Evolutionary conservation across 35 echinoderm and acorn worm species (phyloP).

Genomic region (Amphiura filiformis): DNA sequence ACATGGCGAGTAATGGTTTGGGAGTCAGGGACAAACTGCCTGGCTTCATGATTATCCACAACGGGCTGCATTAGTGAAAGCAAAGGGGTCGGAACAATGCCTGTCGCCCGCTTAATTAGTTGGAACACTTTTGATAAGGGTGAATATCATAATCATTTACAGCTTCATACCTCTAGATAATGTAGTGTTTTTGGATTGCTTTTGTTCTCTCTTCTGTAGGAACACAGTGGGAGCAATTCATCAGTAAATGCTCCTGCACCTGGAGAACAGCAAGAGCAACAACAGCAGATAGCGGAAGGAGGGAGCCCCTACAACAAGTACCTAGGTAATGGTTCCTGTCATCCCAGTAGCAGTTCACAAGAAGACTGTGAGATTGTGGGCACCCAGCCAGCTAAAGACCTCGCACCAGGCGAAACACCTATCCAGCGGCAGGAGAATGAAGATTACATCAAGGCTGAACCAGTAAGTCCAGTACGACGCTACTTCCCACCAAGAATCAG

Average conservation of each 20-base stretch:
- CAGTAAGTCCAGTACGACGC: conserved; percentile 71
- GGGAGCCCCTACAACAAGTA: conserved; percentile 52
- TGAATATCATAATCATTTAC: no score
- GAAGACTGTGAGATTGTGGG: conserved; percentile 30
- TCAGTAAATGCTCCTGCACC: no score
- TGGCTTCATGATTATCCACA: no score
- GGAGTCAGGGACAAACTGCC: no score
- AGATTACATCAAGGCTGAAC: conserved; percentile 74
- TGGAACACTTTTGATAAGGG: no score
- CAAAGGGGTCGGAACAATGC: no score
- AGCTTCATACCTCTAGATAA: no score
- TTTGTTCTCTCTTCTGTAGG: conserved; percentile 32
- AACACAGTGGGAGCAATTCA: conserved; percentile 31
- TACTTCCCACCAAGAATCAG: conserved; percentile 4
- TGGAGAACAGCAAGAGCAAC: conserved; percentile 25
- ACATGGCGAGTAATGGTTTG: no score
- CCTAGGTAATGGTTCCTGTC: conserved; percentile 62
- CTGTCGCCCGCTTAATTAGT: no score
- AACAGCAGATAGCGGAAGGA: neutral
- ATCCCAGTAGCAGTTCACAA: conserved; percentile 75
- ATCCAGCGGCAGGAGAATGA: conserved; percentile 31
- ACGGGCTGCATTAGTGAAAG: no score
- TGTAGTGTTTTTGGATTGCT: neutral
- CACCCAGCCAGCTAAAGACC: conserved; percentile 2
- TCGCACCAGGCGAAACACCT: conserved; percentile 12